phyloP scores from a whole-genome alignment of 2,113 vertebrate species.

The Bujurquina vittata region DNA sequence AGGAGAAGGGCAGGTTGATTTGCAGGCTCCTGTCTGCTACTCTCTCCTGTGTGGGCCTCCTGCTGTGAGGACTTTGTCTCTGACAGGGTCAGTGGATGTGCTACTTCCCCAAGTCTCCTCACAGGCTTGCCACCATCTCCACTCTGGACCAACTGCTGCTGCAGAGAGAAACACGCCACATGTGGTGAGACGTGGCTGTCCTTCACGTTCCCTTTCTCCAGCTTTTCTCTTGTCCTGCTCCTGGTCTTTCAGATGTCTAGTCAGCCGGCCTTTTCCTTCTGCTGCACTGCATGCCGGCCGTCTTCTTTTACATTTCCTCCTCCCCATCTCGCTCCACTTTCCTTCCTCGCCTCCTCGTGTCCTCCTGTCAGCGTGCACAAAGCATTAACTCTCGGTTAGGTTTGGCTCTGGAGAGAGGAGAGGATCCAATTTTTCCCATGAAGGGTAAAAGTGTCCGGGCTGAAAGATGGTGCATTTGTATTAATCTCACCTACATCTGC shows the following conservation, averaged over 20 bases:
- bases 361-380: conserved; percentile 61
- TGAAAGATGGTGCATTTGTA: conserved; percentile 19
- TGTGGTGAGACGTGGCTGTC: conserved; percentile 20
- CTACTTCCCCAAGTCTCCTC: neutral
- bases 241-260: conserved; percentile 5
- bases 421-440: conserved; percentile 39
- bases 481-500: conserved; percentile 31
- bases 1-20: neutral
- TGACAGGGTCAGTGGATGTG: conserved; percentile 36
- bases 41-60: conserved; percentile 22
- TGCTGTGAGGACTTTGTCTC: conserved; percentile 39
- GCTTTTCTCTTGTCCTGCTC: conserved; percentile 16
- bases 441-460: conserved; percentile 35
- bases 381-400: conserved; percentile 45
- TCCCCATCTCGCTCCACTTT: conserved; percentile 12
- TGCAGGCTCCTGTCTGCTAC: conserved; percentile 22
- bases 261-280: neutral
- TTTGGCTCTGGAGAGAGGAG: neutral
- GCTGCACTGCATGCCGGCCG: neutral
- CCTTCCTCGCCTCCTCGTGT: conserved; percentile 35
- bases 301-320: conserved; percentile 9
- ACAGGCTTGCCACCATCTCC: conserved; percentile 24
- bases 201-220: neutral
- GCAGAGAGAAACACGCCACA: conserved; percentile 19
- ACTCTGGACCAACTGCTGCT: conserved; percentile 25